Evolutionary conservation across 1,140 invertebrate species (phyloP).

Genomic region (Pseudomyrmex cubaensis): DNA sequence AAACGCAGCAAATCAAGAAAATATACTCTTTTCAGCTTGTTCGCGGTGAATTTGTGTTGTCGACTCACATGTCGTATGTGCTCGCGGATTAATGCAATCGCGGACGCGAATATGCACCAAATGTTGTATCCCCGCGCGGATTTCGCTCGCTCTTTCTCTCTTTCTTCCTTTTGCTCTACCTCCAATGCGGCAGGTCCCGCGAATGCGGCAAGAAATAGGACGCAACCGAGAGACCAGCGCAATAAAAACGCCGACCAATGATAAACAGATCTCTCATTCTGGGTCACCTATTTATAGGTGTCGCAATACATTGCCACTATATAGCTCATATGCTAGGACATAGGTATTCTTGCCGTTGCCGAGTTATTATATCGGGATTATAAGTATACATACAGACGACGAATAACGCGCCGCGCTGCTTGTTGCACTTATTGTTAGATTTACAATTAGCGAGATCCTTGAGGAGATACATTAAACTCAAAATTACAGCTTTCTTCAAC

Average conservation of each 20-base stretch:
- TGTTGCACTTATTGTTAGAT: background rate
- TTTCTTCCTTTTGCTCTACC: slow-evolving; percentile 26
- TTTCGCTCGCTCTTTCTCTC: slow-evolving; percentile 37
- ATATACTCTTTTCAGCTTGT: slow-evolving; percentile 35
- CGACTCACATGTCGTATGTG: slow-evolving; percentile 10
- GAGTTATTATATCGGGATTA: slow-evolving; percentile 51
- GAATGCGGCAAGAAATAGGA: slow-evolving; percentile 54
- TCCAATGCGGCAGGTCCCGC: slow-evolving; percentile 55
- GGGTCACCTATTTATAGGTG: slow-evolving; percentile 81
- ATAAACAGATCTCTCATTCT: slow-evolving; percentile 79
- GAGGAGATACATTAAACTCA: slow-evolving; percentile 28
- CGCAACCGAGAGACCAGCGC: slow-evolving; percentile 63
- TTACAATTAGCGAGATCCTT: slow-evolving; percentile 23
- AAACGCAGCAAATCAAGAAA: slow-evolving; percentile 50
- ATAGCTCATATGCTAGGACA: slow-evolving; percentile 65
- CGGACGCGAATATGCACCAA: slow-evolving; percentile 19
- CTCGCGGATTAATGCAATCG: slow-evolving; percentile 15
- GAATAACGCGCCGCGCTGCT: slow-evolving; percentile 19
- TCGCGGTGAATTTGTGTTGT: slow-evolving; percentile 1
- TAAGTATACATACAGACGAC: slow-evolving; percentile 19
- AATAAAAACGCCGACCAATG: slow-evolving; percentile 76
- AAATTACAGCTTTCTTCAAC: background rate
- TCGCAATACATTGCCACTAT: slow-evolving; percentile 75
- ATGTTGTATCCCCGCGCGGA: background rate
- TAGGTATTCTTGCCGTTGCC: slow-evolving; percentile 63